These are phyloP conservation scores for Rhinoraja longicauda DNA, from an alignment of 2,797 vertebrate species.

Conservation along the genomic window DNA sequence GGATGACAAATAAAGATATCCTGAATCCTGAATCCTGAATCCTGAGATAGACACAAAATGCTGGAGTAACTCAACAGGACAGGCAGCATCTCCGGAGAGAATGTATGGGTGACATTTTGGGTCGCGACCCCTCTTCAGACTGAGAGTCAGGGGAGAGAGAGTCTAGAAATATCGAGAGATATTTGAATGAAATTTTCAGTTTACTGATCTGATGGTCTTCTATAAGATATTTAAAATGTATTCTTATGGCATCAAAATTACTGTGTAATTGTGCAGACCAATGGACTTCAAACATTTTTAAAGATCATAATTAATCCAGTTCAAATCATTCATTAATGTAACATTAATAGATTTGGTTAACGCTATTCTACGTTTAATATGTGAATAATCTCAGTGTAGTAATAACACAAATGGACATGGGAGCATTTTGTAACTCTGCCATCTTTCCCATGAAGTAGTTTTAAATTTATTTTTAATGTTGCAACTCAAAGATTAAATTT, in stretches of 20 bases:
- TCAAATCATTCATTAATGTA: not conserved
- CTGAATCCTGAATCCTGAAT: too few species aligned
- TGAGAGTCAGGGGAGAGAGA: too few species aligned
- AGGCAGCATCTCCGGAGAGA: too few species aligned
- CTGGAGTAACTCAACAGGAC: too few species aligned
- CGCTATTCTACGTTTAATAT: not conserved
- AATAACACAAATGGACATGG: not conserved
- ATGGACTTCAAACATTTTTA: not conserved
- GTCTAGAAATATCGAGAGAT: too few species aligned
- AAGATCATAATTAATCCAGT: not conserved
- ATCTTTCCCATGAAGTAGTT: not conserved
- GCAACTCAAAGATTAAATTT: not conserved
- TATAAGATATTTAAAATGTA: not conserved
- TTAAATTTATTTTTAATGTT: not conserved
- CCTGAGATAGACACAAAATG: too few species aligned
- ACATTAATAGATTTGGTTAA: not conserved
- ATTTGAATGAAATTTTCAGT: not conserved
- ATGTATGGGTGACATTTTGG: too few species aligned
- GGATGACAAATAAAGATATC: too few species aligned
- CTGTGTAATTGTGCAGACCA: not conserved
- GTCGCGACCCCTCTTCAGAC: too few species aligned
- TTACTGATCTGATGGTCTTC: not conserved
- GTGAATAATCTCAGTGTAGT: not conserved
- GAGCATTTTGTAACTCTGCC: not conserved
- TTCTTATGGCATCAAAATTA: not conserved